Percentiles rank a stretch among this genome's conserved stretches.
These are phyloP conservation scores for Brachirus orientalis DNA, from an alignment of 2,113 vertebrate genomes.

Conservation along the genomic window DNA sequence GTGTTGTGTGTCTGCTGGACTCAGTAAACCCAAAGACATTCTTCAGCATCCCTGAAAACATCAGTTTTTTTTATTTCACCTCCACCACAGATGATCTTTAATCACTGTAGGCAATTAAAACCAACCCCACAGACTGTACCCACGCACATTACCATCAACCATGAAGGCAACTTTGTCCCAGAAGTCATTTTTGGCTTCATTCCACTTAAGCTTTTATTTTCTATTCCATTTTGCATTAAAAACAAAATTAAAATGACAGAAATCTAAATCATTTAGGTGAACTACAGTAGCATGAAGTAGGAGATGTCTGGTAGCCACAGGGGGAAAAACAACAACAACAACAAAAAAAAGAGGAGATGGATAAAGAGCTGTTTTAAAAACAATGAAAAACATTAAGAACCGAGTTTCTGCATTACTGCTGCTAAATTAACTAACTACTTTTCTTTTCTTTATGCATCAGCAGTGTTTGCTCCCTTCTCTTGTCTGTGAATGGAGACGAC, in stretches of 20 bases:
- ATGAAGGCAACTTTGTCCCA: background rate
- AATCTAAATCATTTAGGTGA: conserved; percentile 31
- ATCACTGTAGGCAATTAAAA: background rate
- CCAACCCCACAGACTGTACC: background rate
- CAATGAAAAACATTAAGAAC: conserved; percentile 33
- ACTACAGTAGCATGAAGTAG: conserved; percentile 10
- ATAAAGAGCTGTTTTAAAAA: conserved; percentile 50
- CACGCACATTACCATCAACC: background rate
- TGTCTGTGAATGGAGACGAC: conserved; percentile 52
- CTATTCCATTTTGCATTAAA: conserved; percentile 31
- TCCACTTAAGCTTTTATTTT: background rate
- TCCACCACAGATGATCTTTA: conserved; percentile 9
- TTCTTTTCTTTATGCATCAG: conserved; percentile 55
- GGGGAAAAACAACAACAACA: background rate
- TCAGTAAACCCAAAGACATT: conserved; percentile 24
- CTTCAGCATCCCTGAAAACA: conserved; percentile 27
- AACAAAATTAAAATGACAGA: conserved; percentile 9
- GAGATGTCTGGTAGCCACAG: background rate
- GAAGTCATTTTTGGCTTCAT: conserved; percentile 1
- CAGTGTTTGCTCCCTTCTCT: conserved; percentile 44
- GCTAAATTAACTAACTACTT: conserved; percentile 51
- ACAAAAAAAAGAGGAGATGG: conserved; percentile 30
- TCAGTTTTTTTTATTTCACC: conserved; percentile 14
- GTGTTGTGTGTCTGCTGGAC: conserved; percentile 3
- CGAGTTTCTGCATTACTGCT: conserved; percentile 45